Conservation (phyloP, 2,113 vertebrate genomes). For the Petromus typicus region DNA sequence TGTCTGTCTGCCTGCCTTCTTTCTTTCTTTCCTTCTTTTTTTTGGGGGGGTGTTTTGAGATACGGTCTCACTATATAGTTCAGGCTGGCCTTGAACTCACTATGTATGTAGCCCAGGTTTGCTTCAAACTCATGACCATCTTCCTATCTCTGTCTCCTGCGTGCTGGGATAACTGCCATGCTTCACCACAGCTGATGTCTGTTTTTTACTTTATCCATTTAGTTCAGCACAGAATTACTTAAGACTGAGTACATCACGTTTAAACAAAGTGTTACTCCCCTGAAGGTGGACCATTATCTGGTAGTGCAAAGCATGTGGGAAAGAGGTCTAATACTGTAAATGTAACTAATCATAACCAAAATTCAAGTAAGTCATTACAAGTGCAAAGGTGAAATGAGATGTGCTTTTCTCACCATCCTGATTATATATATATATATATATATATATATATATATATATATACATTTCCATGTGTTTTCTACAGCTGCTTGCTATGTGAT, state of each 20-base stretch:
- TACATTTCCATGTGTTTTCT: constrained; percentile 34
- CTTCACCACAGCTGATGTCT: not conserved
- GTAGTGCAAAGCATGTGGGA: not conserved
- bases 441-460: not conserved
- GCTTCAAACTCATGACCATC: not conserved
- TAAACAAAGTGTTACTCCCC: constrained; percentile 29
- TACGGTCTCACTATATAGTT: not conserved
- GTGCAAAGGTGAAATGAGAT: not conserved
- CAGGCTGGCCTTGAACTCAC: not conserved
- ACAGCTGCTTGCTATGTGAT: constrained; percentile 63
- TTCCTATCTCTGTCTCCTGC: not conserved
- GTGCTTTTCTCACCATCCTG: not conserved
- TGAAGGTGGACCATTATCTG: not conserved
- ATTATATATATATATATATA: not conserved
- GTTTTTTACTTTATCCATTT: not conserved
- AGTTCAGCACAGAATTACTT: constrained; percentile 18
- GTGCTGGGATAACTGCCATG: not conserved
- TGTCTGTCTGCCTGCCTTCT: not conserved
- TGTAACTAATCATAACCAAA: not conserved
- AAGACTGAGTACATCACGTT: not conserved
- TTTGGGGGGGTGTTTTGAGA: not conserved
- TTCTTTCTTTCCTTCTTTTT: too few relatives aligned
- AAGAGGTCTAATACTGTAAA: constrained; percentile 29
- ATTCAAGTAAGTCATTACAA: not conserved
- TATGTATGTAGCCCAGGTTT: not conserved